Percentiles rank a stretch among this genome's conserved stretches.
These are phyloP conservation scores for Xenopus petersii DNA, from an alignment of 2,797 vertebrate genomes.

Conservation along the genomic window DNA sequence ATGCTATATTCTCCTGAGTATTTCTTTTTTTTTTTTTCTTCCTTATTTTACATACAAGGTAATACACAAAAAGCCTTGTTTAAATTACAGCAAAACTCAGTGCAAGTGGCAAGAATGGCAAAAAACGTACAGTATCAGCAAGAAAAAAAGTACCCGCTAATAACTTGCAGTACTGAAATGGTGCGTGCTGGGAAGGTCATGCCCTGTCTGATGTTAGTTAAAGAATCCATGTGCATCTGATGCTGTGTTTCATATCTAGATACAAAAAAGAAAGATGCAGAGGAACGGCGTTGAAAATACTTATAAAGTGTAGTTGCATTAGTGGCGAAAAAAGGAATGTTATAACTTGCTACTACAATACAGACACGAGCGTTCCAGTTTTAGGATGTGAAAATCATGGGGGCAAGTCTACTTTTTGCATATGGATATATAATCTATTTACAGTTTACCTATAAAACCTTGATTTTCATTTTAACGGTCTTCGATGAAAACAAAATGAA, in stretches of 20 bases:
- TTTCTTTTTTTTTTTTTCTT: conserved; percentile 66
- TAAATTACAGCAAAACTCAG: conserved; percentile 70
- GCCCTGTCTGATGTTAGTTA: conserved; percentile 69
- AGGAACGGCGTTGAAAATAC: conserved; percentile 49
- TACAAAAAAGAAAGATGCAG: neutral
- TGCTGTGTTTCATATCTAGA: neutral
- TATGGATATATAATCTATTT: conserved; percentile 84
- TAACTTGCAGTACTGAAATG: conserved; percentile 74
- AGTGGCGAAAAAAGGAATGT: conserved; percentile 94
- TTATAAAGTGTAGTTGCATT: conserved; percentile 52
- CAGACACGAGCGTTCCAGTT: conserved; percentile 81
- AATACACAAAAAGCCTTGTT: conserved; percentile 72
- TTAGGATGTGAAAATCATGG: conserved; percentile 82
- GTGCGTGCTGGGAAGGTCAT: conserved; percentile 49
- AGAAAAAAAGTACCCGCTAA: conserved; percentile 53
- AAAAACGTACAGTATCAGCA: conserved; percentile 70
- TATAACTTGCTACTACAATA: conserved; percentile 79
- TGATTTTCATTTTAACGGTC: conserved; percentile 84
- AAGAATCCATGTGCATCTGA: conserved; percentile 72
- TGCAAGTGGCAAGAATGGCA: conserved; percentile 79
- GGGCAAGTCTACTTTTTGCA: conserved; percentile 91
- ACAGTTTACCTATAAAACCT: conserved; percentile 89
- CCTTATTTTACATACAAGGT: conserved; percentile 69
- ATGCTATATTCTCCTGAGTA: conserved; percentile 78
- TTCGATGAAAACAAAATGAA: conserved; percentile 88